phyloP scores from a whole-genome alignment of 2,113 vertebrate species.

The Cyanocitta stelleri region DNA sequence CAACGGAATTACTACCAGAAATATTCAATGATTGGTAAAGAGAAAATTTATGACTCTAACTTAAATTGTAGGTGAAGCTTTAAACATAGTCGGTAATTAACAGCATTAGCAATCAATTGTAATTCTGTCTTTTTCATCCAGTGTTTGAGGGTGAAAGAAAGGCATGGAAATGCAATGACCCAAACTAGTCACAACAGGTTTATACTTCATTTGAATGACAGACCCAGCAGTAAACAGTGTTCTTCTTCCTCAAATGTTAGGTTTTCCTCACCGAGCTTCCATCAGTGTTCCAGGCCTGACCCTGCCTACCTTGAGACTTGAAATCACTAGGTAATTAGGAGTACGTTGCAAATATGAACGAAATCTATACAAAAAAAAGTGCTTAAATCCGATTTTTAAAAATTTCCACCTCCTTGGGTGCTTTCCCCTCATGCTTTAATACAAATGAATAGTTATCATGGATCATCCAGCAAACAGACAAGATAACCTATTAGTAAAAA shows the following conservation, averaged over 20 bases:
- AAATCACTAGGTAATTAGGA: not conserved
- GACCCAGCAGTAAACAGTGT: not conserved
- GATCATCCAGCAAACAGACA: not conserved
- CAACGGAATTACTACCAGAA: not conserved
- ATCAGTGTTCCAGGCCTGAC: conserved; percentile 6
- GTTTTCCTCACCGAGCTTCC: not conserved
- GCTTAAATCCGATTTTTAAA: not conserved
- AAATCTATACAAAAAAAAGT: not conserved
- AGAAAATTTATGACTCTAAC: not conserved
- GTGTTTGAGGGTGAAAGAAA: not conserved
- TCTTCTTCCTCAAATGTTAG: not conserved
- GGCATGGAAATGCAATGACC: not conserved
- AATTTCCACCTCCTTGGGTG: not conserved
- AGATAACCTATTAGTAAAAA: not conserved
- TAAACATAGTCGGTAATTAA: not conserved
- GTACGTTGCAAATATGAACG: not conserved
- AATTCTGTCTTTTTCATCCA: not conserved
- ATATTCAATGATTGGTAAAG: not conserved
- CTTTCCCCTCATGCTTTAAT: accelerated
- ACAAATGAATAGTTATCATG: not conserved
- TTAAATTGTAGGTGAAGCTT: not conserved
- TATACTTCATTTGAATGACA: not conserved
- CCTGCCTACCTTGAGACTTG: not conserved
- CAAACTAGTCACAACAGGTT: not conserved
- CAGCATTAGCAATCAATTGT: not conserved